Base-by-base conservation (phyloP, 2,888 invertebrate species). In the Diarsia brunnea region DNA sequence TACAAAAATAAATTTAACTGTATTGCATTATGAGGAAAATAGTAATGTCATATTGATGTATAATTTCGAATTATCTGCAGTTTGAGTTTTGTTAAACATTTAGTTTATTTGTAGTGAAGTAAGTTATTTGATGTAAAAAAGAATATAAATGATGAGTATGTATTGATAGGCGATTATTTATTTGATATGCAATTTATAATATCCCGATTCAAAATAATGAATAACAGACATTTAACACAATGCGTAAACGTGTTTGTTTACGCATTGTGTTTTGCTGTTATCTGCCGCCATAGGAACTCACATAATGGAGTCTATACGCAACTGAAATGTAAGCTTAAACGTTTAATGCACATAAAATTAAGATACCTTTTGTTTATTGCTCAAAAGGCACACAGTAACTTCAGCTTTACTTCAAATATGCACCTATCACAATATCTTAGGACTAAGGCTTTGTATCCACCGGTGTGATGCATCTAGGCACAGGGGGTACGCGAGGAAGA, bases 261-360 rank as follows among this genome's bases (percentile, higher is more conserved):
- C n/a, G n/a, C n/a, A n/a, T n/a, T n/a, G n/a, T 10, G 21, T 75
- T 47, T 55, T 58, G 24, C 31, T 75, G 38, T 27, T 43, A 75
- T 53, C 31, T 74, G 45, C n/a, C 12, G 21, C 63, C 27, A 45
- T 16, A 31, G 21, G 10, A 63, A 73, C 47, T 68, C 10, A 45
- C 14, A 77, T 78, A 72, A 64, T 58, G 16, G 21, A 31, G 19
- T 66, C 27, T 24, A 14, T 21, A 51, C 19, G 10, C 51, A 74
- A 55, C 73, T 58, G 55, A 64, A 73, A 55, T 5, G 19, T 66
- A 60, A 53, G 27, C 63, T 38, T 4, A 38, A 47, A 43, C 68
- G 31, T 80, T 75, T 38, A 80, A 65, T 75, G 81, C 47, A 69
- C 69, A 75, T 81, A 75, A 19, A 79, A 75, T 81, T 67, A 80